Conservation (phyloP, 2,888 invertebrate species). For the Psylliodes chrysocephalus region DNA sequence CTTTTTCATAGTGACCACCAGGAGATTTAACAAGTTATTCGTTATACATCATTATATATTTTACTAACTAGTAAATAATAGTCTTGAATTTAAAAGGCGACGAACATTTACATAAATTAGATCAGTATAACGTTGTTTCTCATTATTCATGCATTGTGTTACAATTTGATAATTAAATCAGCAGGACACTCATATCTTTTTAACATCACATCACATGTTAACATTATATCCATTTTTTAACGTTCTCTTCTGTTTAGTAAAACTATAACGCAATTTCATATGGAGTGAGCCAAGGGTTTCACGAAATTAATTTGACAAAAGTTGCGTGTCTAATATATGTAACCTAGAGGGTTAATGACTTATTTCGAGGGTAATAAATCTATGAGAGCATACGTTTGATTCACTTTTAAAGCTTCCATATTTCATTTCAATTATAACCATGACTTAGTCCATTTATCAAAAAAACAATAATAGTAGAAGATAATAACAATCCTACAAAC, state of each 20-base stretch:
- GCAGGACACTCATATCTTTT: conserved; percentile 18
- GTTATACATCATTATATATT: too few species aligned
- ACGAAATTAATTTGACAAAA: conserved; percentile 27
- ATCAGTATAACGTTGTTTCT: too few species aligned
- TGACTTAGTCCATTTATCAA: conserved; percentile 17
- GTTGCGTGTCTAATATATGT: conserved; percentile 41
- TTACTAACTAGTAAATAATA: too few species aligned
- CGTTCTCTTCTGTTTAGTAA: conserved; percentile 27
- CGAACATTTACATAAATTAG: too few species aligned
- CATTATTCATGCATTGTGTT: too few species aligned
- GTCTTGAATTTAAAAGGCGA: too few species aligned
- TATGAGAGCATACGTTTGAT: conserved; percentile 35
- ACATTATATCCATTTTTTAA: conserved; percentile 21
- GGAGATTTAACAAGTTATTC: too few species aligned
- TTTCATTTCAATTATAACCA: conserved; percentile 33
- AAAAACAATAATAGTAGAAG: background rate
- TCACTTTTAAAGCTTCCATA: conserved; percentile 33
- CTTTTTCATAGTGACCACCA: too few species aligned
- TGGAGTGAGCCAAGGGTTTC: conserved; percentile 30
- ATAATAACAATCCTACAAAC: too few species aligned
- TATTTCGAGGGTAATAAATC: conserved; percentile 45
- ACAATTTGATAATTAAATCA: conserved; percentile 21
- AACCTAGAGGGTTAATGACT: conserved; percentile 44
- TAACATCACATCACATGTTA: conserved; percentile 8
- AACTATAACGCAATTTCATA: conserved; percentile 26